Evolutionary conservation across 2,113 vertebrate species (phyloP), one percentile per base, ranked within the genome.

Genomic region (Cavia aperea): DNA sequence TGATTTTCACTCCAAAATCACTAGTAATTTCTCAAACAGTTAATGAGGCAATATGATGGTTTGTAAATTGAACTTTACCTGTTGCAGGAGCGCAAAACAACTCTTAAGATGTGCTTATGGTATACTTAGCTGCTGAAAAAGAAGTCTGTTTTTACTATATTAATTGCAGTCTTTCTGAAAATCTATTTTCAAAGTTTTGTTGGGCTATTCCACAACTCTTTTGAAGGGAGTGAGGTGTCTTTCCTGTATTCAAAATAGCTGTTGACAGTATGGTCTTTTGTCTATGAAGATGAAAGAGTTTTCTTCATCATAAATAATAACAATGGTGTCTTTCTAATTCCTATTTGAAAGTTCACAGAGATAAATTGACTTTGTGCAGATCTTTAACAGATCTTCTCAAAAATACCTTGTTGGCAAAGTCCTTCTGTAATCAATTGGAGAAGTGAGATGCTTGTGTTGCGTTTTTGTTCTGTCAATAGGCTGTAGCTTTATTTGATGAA

Each of bases 401-500:
- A 36, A 62, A 75, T 51, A 46, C 4, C 43, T 49, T 33, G 6
- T 46, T 49, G 63, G 66, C 73, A 10, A 4, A 70, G 23, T 77
- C n/a, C 21, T 62, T 39, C 7, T 31, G 18, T 56, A 65, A 86
- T 36, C 58, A 72, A 14, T 16, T 11, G 68, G 43, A 23, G 26
- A 54, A 29, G 15, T 23, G 15, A 1, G 49, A 29, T 85, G 58
- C 7, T 58, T 92, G 0, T 4, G 15, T 46, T 36, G 58, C 60
- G 8, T 29, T 89, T 94, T 46, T 49, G 90, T 81, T 68, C 63
- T 79, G 75, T 65, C 70, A 73, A 77, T 51, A n/a, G 36, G 36
- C n/a, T n/a, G n/a, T 33, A 81, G 56, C 10, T 81, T 87, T 89
- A 81, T 91, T 66, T 89, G 58, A 73, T 86, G 77, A 65, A 88